Base-by-base conservation (phyloP, 2,113 vertebrate genomes). In the Hemiscyllium ocellatum region DNA sequence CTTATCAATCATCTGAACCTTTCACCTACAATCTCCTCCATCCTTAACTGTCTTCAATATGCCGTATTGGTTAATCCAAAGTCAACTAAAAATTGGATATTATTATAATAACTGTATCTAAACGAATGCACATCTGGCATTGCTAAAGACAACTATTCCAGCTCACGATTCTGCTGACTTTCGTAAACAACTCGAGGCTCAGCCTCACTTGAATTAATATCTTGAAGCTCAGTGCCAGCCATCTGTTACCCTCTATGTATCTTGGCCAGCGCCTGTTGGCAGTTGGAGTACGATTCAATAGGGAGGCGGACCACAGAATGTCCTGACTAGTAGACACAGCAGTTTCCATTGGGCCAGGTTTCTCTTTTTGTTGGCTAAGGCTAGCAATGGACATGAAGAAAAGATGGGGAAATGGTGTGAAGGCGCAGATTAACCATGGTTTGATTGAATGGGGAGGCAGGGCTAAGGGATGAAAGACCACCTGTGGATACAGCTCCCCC, bases 1-100 rank as follows among this genome's bases (percentile, higher is more conserved):
- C 80, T 83, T 83, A 83, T 83, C 80, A 83, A n/a, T 17, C n/a
- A 93, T 93, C 89, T 66, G 65, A 66, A 93, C 89, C 89, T 93
- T 93, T 93, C 89, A 37, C 61, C n/a, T 33, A 93, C 24, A 91
- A 65, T 56, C 56, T 61, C 87, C 19, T 93, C 61, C 29, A 93
- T 61, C 89, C 20, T 66, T 37, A 61, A 66, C 89, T 93, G 61
- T 93, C 89, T 19, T 68, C 17, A 66, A 66, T 66, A 24, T 37
- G 61, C 56, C 50, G 66, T 22, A 93, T 19, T 93, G 19, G n/a
- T 37, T 68, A n/a, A 93, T n/a, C 3, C 61, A 66, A 93, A 93
- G 5, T 68, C 65, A 93, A 93, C 61, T 66, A 93, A 66, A 93
- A 66, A 37, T 66, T 66, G 56, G 89, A 37, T 93, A 66, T 68